Conservation (phyloP, 2,888 invertebrate species). For the Synanthedon formicaeformis region DNA sequence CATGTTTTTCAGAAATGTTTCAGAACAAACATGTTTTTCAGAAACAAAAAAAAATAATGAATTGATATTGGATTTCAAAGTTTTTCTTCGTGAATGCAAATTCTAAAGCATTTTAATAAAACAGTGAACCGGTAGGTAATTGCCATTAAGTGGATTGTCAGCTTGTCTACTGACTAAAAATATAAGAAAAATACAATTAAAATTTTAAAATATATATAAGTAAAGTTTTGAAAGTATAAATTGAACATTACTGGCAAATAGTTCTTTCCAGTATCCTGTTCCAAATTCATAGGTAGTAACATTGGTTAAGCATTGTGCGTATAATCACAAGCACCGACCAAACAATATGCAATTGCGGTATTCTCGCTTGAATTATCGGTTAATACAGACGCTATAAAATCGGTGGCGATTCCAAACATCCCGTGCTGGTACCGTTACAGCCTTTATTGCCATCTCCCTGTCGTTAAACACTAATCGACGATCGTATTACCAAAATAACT, state of each 20-base stretch:
- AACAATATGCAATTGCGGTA: constrained; percentile 13
- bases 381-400: constrained; percentile 60
- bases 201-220: too few species aligned
- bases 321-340: neutral
- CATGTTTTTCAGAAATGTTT: too few species aligned
- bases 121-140: too few species aligned
- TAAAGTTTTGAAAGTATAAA: too few species aligned
- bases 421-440: constrained; percentile 47
- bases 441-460: constrained; percentile 53
- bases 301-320: neutral
- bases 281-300: neutral
- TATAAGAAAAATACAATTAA: neutral
- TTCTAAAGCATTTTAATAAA: too few species aligned
- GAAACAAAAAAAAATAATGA: too few species aligned
- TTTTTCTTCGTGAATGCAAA: too few species aligned
- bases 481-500: constrained; percentile 63
- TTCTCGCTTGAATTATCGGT: constrained; percentile 58
- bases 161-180: neutral
- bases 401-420: constrained; percentile 66
- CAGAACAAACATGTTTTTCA: too few species aligned
- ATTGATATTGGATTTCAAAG: too few species aligned
- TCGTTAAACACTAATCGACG: constrained; percentile 64
- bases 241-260: too few species aligned
- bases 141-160: constrained; percentile 12
- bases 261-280: neutral